These are phyloP conservation scores for Rafetus swinhoei DNA, from an alignment of 2,113 vertebrate species.

Conservation along the genomic window DNA sequence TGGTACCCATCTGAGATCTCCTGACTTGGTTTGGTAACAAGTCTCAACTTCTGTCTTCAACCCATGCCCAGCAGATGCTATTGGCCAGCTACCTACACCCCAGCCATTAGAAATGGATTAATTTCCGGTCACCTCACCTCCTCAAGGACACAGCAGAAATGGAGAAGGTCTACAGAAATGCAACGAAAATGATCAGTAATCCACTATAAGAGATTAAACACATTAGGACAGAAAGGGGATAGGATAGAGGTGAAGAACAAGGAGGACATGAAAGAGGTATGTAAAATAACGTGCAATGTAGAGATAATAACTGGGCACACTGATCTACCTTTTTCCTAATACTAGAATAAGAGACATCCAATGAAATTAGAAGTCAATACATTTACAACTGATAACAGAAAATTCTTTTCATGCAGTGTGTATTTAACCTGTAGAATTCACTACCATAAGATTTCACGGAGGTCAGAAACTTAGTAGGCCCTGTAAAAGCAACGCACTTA, in stretches of 20 bases:
- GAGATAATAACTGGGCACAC: not conserved
- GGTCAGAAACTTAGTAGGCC: not conserved
- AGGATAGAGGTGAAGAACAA: constrained; percentile 20
- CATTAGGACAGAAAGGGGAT: not conserved
- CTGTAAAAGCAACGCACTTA: not conserved
- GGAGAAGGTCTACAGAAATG: constrained; percentile 45
- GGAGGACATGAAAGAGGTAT: constrained; percentile 15
- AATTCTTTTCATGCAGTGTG: not conserved
- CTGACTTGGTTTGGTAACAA: not conserved
- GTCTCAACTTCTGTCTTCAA: not conserved
- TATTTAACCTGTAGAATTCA: not conserved
- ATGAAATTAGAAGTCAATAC: fast-evolving
- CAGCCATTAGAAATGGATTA: not conserved
- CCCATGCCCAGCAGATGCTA: not conserved
- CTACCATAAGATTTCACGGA: fast-evolving
- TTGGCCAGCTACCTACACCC: not conserved
- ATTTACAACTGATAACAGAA: not conserved
- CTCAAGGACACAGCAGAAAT: not conserved
- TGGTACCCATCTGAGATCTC: not conserved
- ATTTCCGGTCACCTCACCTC: not conserved
- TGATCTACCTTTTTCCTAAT: not conserved
- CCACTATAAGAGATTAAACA: constrained; percentile 51
- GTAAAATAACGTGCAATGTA: not conserved
- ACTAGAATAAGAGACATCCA: not conserved
- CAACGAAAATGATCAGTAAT: constrained; percentile 63